Evolutionary conservation across 2,888 invertebrate species (phyloP).

Genomic region (Dexiosoma caninum): DNA sequence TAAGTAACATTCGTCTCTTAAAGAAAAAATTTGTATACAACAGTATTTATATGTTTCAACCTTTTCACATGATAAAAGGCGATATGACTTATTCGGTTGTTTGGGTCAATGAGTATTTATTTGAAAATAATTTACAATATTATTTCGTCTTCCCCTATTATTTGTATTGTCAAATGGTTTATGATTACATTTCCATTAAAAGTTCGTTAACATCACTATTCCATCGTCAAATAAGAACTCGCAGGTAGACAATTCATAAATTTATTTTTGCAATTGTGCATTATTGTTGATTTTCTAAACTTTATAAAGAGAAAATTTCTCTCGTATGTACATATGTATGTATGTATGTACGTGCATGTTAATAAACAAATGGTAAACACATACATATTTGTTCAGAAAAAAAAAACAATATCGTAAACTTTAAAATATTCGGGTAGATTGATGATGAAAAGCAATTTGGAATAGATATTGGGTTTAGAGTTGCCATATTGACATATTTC

Average conservation of each 20-base stretch:
- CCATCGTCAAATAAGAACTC: slow-evolving; percentile 4
- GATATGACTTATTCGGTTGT: too few relatives aligned
- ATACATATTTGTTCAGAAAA: too few relatives aligned
- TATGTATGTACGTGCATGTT: not conserved
- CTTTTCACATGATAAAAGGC: too few relatives aligned
- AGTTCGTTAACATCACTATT: slow-evolving; percentile 54
- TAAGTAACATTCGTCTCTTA: too few relatives aligned
- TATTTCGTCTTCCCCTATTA: not conserved
- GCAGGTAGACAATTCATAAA: not conserved
- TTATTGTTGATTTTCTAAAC: slow-evolving; percentile 28
- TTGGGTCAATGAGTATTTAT: too few relatives aligned
- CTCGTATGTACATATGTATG: not conserved
- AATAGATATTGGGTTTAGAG: not conserved
- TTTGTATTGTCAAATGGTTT: not conserved
- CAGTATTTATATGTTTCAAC: too few relatives aligned
- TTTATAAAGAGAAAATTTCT: not conserved
- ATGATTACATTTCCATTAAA: not conserved
- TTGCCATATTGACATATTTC: slow-evolving; percentile 14
- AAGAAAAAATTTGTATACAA: too few relatives aligned
- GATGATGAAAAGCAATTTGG: not conserved
- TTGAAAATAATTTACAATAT: too few relatives aligned
- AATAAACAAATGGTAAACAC: slow-evolving; percentile 26
- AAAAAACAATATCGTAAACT: slow-evolving; percentile 14
- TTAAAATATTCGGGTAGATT: not conserved
- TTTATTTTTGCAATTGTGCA: not conserved